Base-by-base conservation (phyloP, 2,113 vertebrate species). In the Ciconia maguari region DNA sequence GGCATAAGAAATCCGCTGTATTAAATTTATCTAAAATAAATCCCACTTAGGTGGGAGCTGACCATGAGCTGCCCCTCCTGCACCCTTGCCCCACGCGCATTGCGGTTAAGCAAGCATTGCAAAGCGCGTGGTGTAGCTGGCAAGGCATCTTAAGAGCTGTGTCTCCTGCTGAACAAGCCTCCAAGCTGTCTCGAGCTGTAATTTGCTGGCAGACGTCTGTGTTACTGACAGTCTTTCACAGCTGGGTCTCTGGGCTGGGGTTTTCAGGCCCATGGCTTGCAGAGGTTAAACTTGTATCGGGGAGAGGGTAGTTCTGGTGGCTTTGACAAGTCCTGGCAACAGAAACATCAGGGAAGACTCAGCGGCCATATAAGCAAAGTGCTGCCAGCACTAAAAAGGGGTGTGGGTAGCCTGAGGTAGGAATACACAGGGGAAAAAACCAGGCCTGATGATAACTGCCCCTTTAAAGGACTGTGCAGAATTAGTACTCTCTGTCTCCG, bases 121-220 rank as follows among this genome's bases (percentile, higher is more conserved):
- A 74, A 61, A 91, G 58, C 0, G 1, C 24, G 0, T 61, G 9
- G 60, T 78, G 57, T 46, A 66, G 86, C 94, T 93, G 94, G 88
- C 83, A 82, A 65, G 34, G 61, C 71, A 79, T 84, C 94, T 88
- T 76, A 44, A 78, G 91, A 96, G 93, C 94, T 58, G n/a, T 34
- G 60, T 80, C 80, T 94, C 87, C 94, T 91, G 81, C 91, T 84
- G 81, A 92, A 87, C 74, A 82, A 91, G 70, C 89, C 83, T 94
- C 70, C 0, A 11, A 95, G 72, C 94, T 85, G 68, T 95, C 96
- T 95, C 7, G 0, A 93, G 69, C 91, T 3, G 0, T 96, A 89
- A 96, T 96, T 97, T 95, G 93, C 95, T 97, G 97, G 95, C 97
- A 93, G 86, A 96, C 82, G 12, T 87, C 86, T 96, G 19, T 93